phyloP scores from a whole-genome alignment of 2,797 vertebrate species.

The Erpetoichthys calabaricus region DNA sequence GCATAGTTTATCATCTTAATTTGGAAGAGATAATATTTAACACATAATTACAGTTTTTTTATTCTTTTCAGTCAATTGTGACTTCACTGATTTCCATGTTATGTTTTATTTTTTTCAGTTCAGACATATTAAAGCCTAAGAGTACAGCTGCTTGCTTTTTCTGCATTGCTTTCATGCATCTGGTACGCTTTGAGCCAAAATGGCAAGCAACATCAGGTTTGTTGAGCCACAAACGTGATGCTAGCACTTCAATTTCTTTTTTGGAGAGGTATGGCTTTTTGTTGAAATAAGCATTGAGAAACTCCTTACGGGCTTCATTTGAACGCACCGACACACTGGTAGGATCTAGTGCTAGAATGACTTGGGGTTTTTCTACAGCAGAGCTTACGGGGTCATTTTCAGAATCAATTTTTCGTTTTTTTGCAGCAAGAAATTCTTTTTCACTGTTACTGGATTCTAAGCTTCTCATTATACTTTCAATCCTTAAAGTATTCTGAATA shows the following conservation, averaged over 20 bases:
- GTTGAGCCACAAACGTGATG: conserved; percentile 52
- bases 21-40: background rate
- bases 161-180: conserved; percentile 73
- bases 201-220: conserved; percentile 68
- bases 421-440: conserved; percentile 50
- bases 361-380: conserved; percentile 25
- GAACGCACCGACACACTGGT: conserved; percentile 38
- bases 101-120: conserved; percentile 73
- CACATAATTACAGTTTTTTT: conserved; percentile 15
- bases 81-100: conserved; percentile 36
- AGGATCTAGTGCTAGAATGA: conserved; percentile 65
- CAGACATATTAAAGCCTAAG: conserved; percentile 81
- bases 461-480: conserved; percentile 46
- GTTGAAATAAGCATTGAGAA: conserved; percentile 82
- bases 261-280: conserved; percentile 70
- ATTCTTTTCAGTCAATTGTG: conserved; percentile 1
- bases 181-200: conserved; percentile 67
- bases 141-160: conserved; percentile 52
- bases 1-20: background rate
- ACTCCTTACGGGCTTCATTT: conserved; percentile 64
- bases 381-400: conserved; percentile 19
- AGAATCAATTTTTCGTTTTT: conserved; percentile 49
- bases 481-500: conserved; percentile 39
- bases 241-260: conserved; percentile 68
- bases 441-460: conserved; percentile 51